Base-by-base conservation (phyloP, 1,140 invertebrate species). In the Melipona quadrifasciata region DNA sequence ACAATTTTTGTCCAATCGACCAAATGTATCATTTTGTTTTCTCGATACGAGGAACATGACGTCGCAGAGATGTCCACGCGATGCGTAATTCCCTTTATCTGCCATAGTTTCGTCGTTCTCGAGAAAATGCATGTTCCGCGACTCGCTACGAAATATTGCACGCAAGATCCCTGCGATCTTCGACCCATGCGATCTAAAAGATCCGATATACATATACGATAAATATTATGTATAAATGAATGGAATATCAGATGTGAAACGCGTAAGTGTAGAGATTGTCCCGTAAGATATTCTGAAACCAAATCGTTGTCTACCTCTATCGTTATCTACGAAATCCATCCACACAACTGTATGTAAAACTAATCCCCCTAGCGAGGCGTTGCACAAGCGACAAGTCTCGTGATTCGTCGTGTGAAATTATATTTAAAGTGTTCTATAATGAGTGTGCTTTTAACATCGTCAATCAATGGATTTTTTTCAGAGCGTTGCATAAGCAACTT, bases 141-240 rank as follows among this genome's bases (percentile, higher is more conserved):
- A 82, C 34, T 80, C 78, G 51, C 70, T 61, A 73, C 71, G 84
- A 75, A 57, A 80, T 85, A 85, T 87, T 75, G 76, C 86, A 88
- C 87, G 78, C 82, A 78, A 88, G 76, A 88, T 85, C 82, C 58
- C 39, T 82, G 57, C 84, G 61, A 88, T 89, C 65, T 72, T 83
- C 80, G 76, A 80, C 86, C 61, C 79, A 61, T 76, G 79, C 78
- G 82, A 83, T 83, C 82, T 79, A 79, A 39, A 84, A 79, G 82
- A 84, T 84, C 76, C 51, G 67, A 71, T 79, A 84, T 64, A 73
- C 34, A 17, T 68, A 76, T 68, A 27, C 47, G 76, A 84, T 84
- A 84, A 84, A 72, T 79, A 84, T 70, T 84, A 53, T 78, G 82
- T 84, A 84, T 71, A 24, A 68, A 79, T 77, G 75, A 71, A 27